phyloP scores from a whole-genome alignment of 2,888 invertebrate genomes.

The Drosophila paracracens region DNA sequence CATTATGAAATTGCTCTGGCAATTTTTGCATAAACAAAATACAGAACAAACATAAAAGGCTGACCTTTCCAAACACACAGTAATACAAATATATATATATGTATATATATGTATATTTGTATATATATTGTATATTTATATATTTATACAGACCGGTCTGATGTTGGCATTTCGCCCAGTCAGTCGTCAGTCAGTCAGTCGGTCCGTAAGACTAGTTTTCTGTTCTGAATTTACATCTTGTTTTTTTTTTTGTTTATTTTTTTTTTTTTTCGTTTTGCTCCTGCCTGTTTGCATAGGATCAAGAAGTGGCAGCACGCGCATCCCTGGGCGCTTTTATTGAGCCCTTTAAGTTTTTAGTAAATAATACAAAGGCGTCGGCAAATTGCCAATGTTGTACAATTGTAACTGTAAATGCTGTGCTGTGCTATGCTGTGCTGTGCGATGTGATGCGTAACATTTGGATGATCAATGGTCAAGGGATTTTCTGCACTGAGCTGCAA shows the following conservation, averaged over 20 bases:
- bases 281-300: slow-evolving; percentile 72
- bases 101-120: slow-evolving; percentile 2
- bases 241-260: slow-evolving; percentile 14
- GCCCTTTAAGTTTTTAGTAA: slow-evolving; percentile 78
- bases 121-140: slow-evolving; percentile 12
- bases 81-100: slow-evolving; percentile 13
- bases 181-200: slow-evolving; percentile 40
- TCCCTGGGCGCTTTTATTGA: slow-evolving; percentile 75
- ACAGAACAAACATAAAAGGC: slow-evolving; percentile 76
- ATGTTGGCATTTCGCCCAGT: slow-evolving; percentile 56
- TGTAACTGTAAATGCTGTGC: slow-evolving; percentile 51
- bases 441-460: slow-evolving; percentile 56
- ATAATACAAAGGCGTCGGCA: slow-evolving; percentile 66
- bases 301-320: slow-evolving; percentile 60
- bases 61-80: slow-evolving; percentile 62
- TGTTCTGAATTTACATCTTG: slow-evolving; percentile 21
- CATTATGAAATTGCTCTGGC: slow-evolving; percentile 79
- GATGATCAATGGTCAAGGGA: slow-evolving; percentile 66
- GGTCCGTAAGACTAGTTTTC: slow-evolving; percentile 46
- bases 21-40: slow-evolving; percentile 80
- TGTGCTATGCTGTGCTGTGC: slow-evolving; percentile 32
- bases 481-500: slow-evolving; percentile 5
- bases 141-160: slow-evolving; percentile 40
- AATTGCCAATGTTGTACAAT: slow-evolving; percentile 67
- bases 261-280: not conserved